A percentile compares a stretch with the other conserved stretches of the same genome.
Conservation (phyloP, 2,888 invertebrate species). For the Epinotia ramella region DNA sequence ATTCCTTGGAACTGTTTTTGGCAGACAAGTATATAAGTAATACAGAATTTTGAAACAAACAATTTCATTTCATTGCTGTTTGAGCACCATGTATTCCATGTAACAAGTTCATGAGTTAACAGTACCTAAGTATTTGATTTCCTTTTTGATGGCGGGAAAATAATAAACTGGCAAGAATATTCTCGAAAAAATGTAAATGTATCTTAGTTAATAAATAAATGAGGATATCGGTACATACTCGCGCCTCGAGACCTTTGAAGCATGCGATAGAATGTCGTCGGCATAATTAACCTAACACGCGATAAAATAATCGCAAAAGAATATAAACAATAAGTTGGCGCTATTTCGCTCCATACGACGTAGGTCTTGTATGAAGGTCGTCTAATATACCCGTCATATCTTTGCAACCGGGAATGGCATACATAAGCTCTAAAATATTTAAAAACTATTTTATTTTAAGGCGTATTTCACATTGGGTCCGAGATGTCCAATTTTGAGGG, state of each 20-base stretch:
- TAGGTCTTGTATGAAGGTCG: neutral
- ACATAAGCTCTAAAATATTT: too few relatives aligned
- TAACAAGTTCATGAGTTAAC: too few relatives aligned
- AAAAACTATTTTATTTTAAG: too few relatives aligned
- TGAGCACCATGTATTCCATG: too few relatives aligned
- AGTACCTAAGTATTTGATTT: neutral
- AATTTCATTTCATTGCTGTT: too few relatives aligned
- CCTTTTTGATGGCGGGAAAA: neutral
- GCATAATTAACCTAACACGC: neutral
- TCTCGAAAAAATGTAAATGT: neutral
- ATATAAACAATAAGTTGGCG: constrained; percentile 6
- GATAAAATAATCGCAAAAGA: constrained; percentile 18
- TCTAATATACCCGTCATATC: too few relatives aligned
- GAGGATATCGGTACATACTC: neutral
- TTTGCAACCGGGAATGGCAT: too few relatives aligned
- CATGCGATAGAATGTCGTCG: neutral
- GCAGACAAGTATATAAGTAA: too few relatives aligned
- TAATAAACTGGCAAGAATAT: neutral
- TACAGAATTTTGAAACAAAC: too few relatives aligned
- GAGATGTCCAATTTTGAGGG: too few relatives aligned
- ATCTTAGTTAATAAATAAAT: neutral
- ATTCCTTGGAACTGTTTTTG: too few relatives aligned
- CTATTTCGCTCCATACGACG: neutral
- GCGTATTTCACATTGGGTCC: too few relatives aligned
- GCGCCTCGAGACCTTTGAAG: neutral